Percentiles rank a stretch among this genome's conserved stretches.
phyloP scores from a whole-genome alignment of 2,888 invertebrate genomes.

The Watsonalla cultraria region DNA sequence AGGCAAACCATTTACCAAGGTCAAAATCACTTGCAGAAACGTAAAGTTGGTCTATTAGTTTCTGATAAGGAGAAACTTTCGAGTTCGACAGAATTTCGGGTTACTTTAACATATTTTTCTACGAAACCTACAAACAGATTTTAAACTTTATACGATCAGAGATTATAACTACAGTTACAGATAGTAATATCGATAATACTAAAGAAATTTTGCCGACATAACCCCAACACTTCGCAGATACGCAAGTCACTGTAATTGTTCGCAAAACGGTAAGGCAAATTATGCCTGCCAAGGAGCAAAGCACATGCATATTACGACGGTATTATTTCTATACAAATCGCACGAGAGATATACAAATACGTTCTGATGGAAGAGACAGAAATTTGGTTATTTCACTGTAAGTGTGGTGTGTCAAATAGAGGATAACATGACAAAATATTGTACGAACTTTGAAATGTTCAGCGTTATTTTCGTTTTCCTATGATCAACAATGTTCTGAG shows the following conservation, averaged over 20 bases:
- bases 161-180: no score
- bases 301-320: conserved; percentile 35
- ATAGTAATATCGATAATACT: conserved; percentile 5
- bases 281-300: conserved; percentile 63
- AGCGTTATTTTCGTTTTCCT: no score
- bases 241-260: conserved; percentile 55
- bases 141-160: neutral
- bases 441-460: no score
- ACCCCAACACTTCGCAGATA: conserved; percentile 33
- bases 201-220: conserved; percentile 5
- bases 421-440: no score
- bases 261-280: conserved; percentile 61
- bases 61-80: conserved; percentile 40
- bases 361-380: conserved; percentile 10
- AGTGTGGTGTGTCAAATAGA: no score
- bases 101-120: conserved; percentile 1
- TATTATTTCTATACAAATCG: conserved; percentile 71
- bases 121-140: neutral
- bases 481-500: no score
- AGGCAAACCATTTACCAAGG: conserved; percentile 49
- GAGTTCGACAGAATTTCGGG: conserved; percentile 19
- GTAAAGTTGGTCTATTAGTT: conserved; percentile 49
- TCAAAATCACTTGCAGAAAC: conserved; percentile 58
- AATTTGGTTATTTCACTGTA: neutral
- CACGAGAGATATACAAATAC: conserved; percentile 17